A percentile compares a stretch with the other conserved stretches of the same genome.
Evolutionary conservation across 2,113 vertebrate species (phyloP).

Genomic region (Dissostichus mawsoni): DNA sequence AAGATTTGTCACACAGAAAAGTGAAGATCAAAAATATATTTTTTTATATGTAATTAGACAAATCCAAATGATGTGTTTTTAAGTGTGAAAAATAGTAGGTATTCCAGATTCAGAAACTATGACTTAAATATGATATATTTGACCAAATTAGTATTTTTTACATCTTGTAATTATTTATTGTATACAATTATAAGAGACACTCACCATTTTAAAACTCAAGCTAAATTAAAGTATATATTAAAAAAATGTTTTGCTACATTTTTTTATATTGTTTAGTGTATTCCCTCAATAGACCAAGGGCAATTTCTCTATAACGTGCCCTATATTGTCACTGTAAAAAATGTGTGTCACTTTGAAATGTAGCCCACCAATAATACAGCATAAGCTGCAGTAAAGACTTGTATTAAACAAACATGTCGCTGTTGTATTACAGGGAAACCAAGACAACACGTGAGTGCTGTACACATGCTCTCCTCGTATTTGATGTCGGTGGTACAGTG

Average conservation of each 20-base stretch:
- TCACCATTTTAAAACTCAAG: no score
- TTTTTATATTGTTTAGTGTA: background rate
- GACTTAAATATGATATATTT: background rate
- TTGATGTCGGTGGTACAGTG: conserved; percentile 36
- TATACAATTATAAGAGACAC: background rate
- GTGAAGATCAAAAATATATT: background rate
- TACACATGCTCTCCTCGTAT: conserved; percentile 23
- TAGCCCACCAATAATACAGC: conserved; percentile 20
- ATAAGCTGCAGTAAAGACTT: conserved; percentile 5
- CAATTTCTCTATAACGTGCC: background rate
- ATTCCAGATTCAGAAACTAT: background rate
- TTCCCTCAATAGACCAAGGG: background rate
- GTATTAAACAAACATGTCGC: conserved; percentile 19
- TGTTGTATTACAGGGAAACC: conserved; percentile 26
- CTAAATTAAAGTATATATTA: no score
- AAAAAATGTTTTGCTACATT: conserved; percentile 2
- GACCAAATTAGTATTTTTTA: background rate
- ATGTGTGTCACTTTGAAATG: conserved; percentile 45
- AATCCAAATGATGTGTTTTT: background rate
- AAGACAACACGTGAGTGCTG: background rate
- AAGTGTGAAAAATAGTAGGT: background rate
- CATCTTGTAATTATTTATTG: background rate
- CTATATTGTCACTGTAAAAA: conserved; percentile 28
- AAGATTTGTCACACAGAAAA: background rate
- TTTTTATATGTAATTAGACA: background rate